phyloP scores from a whole-genome alignment of 2,888 invertebrate genomes.

The Uropetala carovei region DNA sequence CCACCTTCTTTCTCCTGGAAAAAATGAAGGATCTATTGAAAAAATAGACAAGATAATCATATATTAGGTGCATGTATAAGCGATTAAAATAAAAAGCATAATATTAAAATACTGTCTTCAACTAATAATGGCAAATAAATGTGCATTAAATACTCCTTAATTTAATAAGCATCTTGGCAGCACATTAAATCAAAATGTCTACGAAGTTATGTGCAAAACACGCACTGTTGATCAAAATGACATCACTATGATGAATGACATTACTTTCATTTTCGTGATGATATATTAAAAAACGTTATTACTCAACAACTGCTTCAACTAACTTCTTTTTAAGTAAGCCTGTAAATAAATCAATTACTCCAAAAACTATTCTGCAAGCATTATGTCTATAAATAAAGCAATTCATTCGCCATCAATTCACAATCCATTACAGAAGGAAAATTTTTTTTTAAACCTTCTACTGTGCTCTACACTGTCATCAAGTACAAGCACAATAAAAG shows the following conservation, averaged over 20 bases:
- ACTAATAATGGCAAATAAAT: slow-evolving; percentile 41
- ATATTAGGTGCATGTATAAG: slow-evolving; percentile 61
- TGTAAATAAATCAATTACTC: slow-evolving; percentile 22
- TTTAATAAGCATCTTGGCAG: slow-evolving; percentile 34
- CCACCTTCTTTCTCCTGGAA: slow-evolving; percentile 87
- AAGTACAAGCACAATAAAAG: neutral
- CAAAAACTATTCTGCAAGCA: slow-evolving; percentile 37
- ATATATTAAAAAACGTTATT: neutral
- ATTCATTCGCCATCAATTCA: neutral
- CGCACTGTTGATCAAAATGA: neutral
- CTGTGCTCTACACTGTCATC: slow-evolving; percentile 10
- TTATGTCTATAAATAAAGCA: neutral
- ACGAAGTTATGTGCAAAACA: neutral
- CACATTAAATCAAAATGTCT: slow-evolving; percentile 33
- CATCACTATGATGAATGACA: neutral
- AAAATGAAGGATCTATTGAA: slow-evolving; percentile 67
- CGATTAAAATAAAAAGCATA: slow-evolving; percentile 60
- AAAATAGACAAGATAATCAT: slow-evolving; percentile 69
- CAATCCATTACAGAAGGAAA: slow-evolving; percentile 10
- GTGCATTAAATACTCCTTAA: slow-evolving; percentile 33
- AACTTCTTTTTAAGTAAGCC: neutral
- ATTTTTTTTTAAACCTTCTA: neutral
- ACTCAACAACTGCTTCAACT: neutral
- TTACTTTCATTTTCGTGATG: neutral
- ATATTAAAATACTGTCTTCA: slow-evolving; percentile 1